Base-by-base conservation (phyloP, 2,113 vertebrate species). In the Microcebus griseorufus region DNA sequence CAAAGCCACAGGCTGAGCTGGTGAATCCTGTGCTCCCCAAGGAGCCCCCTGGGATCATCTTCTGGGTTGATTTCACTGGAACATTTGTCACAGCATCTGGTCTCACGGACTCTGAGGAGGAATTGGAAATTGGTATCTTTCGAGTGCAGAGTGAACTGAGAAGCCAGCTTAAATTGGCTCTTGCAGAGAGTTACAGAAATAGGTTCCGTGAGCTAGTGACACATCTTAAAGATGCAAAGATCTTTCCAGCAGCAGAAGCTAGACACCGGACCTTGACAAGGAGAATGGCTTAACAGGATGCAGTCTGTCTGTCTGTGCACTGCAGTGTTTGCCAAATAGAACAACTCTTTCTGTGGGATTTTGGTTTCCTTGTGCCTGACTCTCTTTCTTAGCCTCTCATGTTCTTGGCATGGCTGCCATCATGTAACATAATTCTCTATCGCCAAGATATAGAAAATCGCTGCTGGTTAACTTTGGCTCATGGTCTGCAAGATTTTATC, bases 101-200 rank as follows among this genome's bases (percentile, higher is more conserved):
- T 73, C 81, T 95, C 39, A 20, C 39, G 55, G 81, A 93, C 80
- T 93, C 92, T 32, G 29, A 81, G 62, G 92, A 92, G 45, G 92
- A 93, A 93, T 51, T 72, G 76, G 93, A 93, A 95, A 84, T 91
- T 80, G 80, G 80, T 84, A 80, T 96, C 94, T 70, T 76, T 73
- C 69, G 34, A 95, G 79, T 34, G 60, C 87, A 93, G 96, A 62
- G 65, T 76, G 93, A 97, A 93, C 65, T 27, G 76, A 96, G 90
- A 97, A 84, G 72, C 81, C 91, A 93, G 94, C 72, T 95, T 95
- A 90, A 93, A 79, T 70, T 83, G 79, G 78, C 95, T 96, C 48
- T 98, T 29, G 22, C 67, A 10, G 72, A 92, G 82, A 92, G 86
- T 64, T 92, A 81, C 95, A 58, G 1, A 96, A 97, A 96, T 88